These are phyloP conservation scores for Tyria jacobaeae DNA, from an alignment of 2,888 invertebrate genomes.

Conservation along the genomic window DNA sequence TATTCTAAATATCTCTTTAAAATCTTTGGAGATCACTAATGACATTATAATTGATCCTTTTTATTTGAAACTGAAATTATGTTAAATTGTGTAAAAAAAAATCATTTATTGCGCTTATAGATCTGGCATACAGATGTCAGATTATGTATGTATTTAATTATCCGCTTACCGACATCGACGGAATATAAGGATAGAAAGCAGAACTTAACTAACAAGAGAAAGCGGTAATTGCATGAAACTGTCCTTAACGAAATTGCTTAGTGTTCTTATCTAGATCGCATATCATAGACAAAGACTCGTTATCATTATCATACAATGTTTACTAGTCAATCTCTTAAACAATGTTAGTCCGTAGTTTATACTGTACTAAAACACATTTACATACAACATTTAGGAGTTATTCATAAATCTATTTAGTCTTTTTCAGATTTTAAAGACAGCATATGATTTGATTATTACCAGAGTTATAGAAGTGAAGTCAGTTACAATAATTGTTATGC, in stretches of 20 bases:
- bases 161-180: no score
- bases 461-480: no score
- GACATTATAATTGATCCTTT: no score
- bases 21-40: no score
- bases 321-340: slow-evolving; percentile 37
- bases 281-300: slow-evolving; percentile 11
- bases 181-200: no score
- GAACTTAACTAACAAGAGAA: not conserved
- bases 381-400: slow-evolving; percentile 33
- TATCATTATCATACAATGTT: slow-evolving; percentile 35
- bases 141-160: no score
- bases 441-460: not conserved
- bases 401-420: not conserved
- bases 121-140: no score
- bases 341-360: slow-evolving; percentile 34
- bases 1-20: no score
- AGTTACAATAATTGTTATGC: no score
- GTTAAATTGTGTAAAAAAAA: no score
- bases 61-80: no score
- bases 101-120: no score
- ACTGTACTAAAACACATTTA: slow-evolving; percentile 34
- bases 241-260: slow-evolving; percentile 23
- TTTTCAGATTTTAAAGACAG: not conserved
- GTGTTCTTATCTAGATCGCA: slow-evolving; percentile 29
- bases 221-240: slow-evolving; percentile 14